Evolutionary conservation across 2,888 invertebrate species (phyloP).

Genomic region (Serripes groenlandicus): DNA sequence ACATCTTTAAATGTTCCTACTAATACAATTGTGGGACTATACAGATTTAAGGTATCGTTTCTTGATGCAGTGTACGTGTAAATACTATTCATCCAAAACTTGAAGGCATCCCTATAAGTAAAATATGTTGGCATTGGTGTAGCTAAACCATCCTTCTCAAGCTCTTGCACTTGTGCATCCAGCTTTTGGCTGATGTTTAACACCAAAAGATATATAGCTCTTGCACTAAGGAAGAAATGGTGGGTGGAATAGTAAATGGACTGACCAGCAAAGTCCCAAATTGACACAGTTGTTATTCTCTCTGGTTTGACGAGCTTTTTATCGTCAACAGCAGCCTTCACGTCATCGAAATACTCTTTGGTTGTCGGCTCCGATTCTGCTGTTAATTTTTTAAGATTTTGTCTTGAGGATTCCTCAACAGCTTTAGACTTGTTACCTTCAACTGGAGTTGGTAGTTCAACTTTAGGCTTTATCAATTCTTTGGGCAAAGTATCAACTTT

Average conservation of each 20-base stretch:
- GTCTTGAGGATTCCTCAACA: too few species aligned
- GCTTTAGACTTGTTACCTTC: too few species aligned
- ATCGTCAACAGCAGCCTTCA: too few species aligned
- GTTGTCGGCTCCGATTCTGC: too few species aligned
- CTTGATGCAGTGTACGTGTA: too few species aligned
- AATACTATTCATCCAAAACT: constrained; percentile 58
- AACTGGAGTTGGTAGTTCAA: too few species aligned
- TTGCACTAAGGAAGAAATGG: constrained; percentile 55
- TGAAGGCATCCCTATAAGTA: constrained; percentile 56
- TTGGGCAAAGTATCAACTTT: too few species aligned
- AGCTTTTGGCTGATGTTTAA: constrained; percentile 42
- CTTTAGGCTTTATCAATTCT: too few species aligned
- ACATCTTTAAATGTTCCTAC: constrained; percentile 56
- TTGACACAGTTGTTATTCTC: constrained; percentile 31
- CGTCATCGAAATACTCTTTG: too few species aligned
- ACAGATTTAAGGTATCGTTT: too few species aligned
- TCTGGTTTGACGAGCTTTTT: too few species aligned
- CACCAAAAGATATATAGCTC: constrained; percentile 52
- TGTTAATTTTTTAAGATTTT: background rate
- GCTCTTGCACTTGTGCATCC: background rate
- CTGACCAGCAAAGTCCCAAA: constrained; percentile 50
- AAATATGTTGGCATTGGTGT: constrained; percentile 19
- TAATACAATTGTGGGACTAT: constrained; percentile 45
- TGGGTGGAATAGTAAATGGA: constrained; percentile 51
- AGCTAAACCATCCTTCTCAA: background rate